These are phyloP conservation scores for Drosophila lowei DNA, from an alignment of 1,140 invertebrate species.

Conservation along the genomic window DNA sequence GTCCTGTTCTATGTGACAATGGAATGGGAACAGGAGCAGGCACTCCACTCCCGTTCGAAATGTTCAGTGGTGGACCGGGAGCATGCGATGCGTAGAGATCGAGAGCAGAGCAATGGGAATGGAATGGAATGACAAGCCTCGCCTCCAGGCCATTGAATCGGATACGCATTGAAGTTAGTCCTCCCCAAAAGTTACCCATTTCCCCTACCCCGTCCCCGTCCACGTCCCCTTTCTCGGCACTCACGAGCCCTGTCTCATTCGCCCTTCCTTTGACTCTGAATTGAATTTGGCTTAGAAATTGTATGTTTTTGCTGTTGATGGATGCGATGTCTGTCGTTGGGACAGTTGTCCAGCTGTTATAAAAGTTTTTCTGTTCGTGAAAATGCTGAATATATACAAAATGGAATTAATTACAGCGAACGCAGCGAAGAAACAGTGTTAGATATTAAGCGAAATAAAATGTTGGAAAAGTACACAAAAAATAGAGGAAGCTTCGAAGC, in stretches of 20 bases:
- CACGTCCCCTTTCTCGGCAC: no score
- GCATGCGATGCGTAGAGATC: neutral
- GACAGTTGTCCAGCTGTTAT: conserved; percentile 20
- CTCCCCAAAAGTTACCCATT: neutral
- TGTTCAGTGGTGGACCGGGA: conserved; percentile 2
- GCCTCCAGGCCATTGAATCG: conserved; percentile 66
- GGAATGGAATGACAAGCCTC: conserved; percentile 19
- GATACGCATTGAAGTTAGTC: conserved; percentile 63
- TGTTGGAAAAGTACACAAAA: no score
- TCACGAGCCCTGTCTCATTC: no score
- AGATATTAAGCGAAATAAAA: no score
- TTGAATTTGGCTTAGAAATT: conserved; percentile 51
- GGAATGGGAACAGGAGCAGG: neutral
- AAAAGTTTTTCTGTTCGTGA: conserved; percentile 4
- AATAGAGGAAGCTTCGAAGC: no score
- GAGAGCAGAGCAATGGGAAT: neutral
- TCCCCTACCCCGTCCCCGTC: neutral
- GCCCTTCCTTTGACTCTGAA: conserved; percentile 19
- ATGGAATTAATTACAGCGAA: conserved; percentile 47
- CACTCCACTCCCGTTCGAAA: neutral
- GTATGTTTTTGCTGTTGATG: conserved; percentile 48
- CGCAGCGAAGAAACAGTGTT: conserved; percentile 10
- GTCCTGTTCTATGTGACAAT: conserved; percentile 46
- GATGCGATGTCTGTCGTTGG: conserved; percentile 8
- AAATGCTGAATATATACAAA: conserved; percentile 33